Evolutionary conservation across 1,140 invertebrate species (phyloP).

Genomic region (Eupeodes corollae): DNA sequence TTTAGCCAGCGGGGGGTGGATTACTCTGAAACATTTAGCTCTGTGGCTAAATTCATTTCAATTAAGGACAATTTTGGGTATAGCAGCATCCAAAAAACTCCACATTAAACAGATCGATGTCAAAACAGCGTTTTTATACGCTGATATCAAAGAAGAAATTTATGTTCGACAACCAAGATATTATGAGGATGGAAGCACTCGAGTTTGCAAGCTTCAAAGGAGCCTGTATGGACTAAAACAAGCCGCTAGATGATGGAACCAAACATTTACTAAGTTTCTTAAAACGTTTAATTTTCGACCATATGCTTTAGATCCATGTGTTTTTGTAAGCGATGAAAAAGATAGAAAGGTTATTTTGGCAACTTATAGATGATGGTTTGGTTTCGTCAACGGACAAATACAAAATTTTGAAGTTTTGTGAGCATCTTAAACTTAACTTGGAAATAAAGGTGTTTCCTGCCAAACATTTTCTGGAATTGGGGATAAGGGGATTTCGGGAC

Average conservation of each 20-base stretch:
- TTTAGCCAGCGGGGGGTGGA: slow-evolving; percentile 29
- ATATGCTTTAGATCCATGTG: slow-evolving; percentile 33
- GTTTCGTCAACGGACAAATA: slow-evolving; percentile 13
- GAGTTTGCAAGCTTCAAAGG: slow-evolving; percentile 25
- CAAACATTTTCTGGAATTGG: too few species aligned
- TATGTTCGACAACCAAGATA: slow-evolving; percentile 22
- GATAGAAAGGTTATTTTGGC: slow-evolving; percentile 23
- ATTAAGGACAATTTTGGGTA: slow-evolving; percentile 14
- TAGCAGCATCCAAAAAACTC: slow-evolving; percentile 4
- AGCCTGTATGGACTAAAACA: slow-evolving; percentile 37
- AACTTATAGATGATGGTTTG: slow-evolving; percentile 40
- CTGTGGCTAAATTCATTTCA: too few species aligned
- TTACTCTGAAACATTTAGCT: slow-evolving; percentile 12
- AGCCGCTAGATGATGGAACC: slow-evolving; percentile 33
- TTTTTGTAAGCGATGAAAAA: slow-evolving; percentile 23
- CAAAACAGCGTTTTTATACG: slow-evolving; percentile 34
- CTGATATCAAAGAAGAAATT: slow-evolving; percentile 29
- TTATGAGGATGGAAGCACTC: slow-evolving; percentile 15
- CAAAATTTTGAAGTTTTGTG: slow-evolving; percentile 17
- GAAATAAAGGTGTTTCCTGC: slow-evolving; percentile 15
- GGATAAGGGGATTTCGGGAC: too few species aligned
- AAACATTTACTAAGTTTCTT: too few species aligned
- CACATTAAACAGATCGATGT: slow-evolving; percentile 7
- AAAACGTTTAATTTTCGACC: too few species aligned
- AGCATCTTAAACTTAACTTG: slow-evolving; percentile 13